phyloP scores from a whole-genome alignment of 2,888 invertebrate species.

The Masnerella sp. region DNA sequence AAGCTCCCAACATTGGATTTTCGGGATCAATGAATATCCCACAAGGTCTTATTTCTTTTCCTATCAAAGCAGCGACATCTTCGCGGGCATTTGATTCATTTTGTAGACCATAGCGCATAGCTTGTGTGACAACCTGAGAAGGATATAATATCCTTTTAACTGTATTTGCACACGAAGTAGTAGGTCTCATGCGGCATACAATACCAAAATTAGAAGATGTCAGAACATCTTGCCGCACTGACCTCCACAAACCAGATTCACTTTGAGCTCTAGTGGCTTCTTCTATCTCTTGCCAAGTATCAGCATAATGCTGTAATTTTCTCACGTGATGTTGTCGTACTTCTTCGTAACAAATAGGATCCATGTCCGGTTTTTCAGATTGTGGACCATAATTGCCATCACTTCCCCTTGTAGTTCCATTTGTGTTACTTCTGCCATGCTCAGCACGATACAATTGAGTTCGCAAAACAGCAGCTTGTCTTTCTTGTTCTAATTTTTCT shows the following conservation, averaged over 20 bases:
- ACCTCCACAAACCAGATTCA: not conserved
- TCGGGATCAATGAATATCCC: slow-evolving; percentile 50
- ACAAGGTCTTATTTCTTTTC: slow-evolving; percentile 6
- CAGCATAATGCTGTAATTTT: not conserved
- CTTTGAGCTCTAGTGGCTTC: not conserved
- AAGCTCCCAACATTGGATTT: slow-evolving; percentile 33
- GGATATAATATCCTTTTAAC: slow-evolving; percentile 50
- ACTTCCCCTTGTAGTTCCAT: not conserved
- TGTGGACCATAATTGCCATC: slow-evolving; percentile 1
- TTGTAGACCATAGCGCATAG: slow-evolving; percentile 33
- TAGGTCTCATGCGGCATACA: slow-evolving; percentile 26
- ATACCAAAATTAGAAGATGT: slow-evolving; percentile 46
- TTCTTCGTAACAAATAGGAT: not conserved
- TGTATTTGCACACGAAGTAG: slow-evolving; percentile 27
- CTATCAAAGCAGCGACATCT: slow-evolving; percentile 4
- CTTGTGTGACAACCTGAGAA: not conserved
- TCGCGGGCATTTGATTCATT: slow-evolving; percentile 37
- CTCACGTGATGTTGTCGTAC: not conserved
- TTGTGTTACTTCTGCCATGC: not conserved
- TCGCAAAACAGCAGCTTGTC: not conserved
- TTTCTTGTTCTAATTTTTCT: not conserved
- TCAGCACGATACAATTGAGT: not conserved
- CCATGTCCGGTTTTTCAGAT: not conserved
- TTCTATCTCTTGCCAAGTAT: slow-evolving; percentile 1
- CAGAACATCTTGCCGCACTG: slow-evolving; percentile 11